phyloP scores from a whole-genome alignment of 2,113 vertebrate genomes.

The Pomatorhinus ruficollis region DNA sequence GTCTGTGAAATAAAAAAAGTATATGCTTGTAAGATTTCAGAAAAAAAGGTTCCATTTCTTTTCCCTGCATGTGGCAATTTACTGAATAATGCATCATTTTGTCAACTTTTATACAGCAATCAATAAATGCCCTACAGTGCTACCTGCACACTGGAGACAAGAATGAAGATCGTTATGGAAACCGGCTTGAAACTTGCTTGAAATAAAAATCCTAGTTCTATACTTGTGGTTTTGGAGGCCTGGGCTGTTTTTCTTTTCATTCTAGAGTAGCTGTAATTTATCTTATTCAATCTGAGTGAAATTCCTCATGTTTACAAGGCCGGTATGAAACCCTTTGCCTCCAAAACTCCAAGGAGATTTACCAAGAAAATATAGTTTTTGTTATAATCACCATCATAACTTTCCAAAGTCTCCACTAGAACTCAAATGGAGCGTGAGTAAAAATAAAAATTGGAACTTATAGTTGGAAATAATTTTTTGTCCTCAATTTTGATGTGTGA shows the following conservation, averaged over 20 bases:
- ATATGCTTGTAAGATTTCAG: background rate
- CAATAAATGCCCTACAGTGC: background rate
- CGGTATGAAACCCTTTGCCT: background rate
- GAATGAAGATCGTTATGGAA: slow-evolving; percentile 35
- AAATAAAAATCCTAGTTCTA: background rate
- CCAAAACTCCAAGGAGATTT: background rate
- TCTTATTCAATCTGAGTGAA: background rate
- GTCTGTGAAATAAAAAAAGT: background rate
- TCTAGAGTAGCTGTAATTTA: slow-evolving; percentile 10
- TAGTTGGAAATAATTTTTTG: background rate
- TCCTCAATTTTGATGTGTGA: background rate
- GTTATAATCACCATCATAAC: background rate
- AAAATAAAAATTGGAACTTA: background rate
- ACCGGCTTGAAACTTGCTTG: slow-evolving; percentile 17
- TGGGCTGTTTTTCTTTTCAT: slow-evolving; percentile 24
- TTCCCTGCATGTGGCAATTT: slow-evolving; percentile 40
- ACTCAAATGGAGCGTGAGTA: background rate
- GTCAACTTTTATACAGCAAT: slow-evolving; percentile 39
- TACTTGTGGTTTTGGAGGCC: background rate
- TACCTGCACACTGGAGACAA: background rate
- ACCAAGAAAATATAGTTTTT: background rate
- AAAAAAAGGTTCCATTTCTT: background rate
- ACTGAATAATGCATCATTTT: slow-evolving; percentile 62
- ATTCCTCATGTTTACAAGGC: background rate
- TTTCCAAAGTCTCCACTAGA: background rate